Evolutionary conservation across 2,797 vertebrate species (phyloP).

Genomic region (Spheniscus humboldti): DNA sequence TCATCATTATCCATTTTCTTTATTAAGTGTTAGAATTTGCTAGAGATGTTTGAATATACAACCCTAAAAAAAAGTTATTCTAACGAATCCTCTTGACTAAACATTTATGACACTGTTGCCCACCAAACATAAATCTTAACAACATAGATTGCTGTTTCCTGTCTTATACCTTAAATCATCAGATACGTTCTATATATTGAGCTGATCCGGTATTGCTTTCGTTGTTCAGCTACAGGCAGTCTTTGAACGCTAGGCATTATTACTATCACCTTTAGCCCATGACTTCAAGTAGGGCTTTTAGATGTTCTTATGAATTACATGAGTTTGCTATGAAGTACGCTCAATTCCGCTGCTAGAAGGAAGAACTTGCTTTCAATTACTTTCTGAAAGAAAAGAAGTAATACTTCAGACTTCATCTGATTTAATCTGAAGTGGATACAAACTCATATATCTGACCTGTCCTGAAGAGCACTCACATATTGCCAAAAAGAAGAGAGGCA

Average conservation of each 20-base stretch:
- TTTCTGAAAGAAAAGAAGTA: not conserved
- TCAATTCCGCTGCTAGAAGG: not conserved
- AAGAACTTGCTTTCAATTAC: not conserved
- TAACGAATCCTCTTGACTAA: not conserved
- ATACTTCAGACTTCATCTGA: slow-evolving; percentile 1
- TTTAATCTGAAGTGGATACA: not conserved
- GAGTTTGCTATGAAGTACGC: not conserved
- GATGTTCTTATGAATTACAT: not conserved
- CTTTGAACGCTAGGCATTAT: not conserved
- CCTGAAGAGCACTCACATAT: not conserved
- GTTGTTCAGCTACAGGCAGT: not conserved
- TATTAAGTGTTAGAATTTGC: not conserved
- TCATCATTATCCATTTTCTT: not conserved
- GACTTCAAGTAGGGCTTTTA: not conserved
- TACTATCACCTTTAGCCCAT: not conserved
- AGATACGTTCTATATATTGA: not conserved
- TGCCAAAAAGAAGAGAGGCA: not conserved
- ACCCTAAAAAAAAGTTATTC: not conserved
- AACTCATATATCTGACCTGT: not conserved
- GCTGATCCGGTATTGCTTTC: not conserved
- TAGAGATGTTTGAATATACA: not conserved
- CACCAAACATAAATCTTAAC: not conserved
- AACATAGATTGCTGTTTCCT: not conserved
- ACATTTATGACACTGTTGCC: rapidly evolving
- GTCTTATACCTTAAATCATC: not conserved